Evolutionary conservation across 1,140 invertebrate genomes (phyloP).

Genomic region (Drosophila nigromelanica): DNA sequence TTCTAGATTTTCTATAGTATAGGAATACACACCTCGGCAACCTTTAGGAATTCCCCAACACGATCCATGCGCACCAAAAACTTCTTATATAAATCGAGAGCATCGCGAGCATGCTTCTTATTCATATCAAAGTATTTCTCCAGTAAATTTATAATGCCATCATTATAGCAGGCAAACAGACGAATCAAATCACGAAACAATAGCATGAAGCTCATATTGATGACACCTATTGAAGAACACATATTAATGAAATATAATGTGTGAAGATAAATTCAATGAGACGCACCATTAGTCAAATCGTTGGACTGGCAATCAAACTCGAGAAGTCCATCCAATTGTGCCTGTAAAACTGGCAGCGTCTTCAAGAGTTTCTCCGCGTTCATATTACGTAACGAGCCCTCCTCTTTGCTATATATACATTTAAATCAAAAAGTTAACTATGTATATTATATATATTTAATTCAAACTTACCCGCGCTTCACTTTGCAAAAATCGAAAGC

Average conservation of each 20-base stretch:
- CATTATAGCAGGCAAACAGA: constrained; percentile 99
- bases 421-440: constrained; percentile 2
- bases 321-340: constrained; percentile 96
- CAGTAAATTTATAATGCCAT: constrained; percentile 99
- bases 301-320: constrained; percentile 99
- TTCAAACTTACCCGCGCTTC: constrained; percentile 93
- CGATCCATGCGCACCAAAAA: constrained; percentile 99
- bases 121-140: constrained; percentile 99
- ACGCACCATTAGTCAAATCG: constrained; percentile 95
- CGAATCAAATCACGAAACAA: constrained; percentile 99
- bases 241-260: background rate
- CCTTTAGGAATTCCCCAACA: constrained; percentile 99
- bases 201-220: constrained; percentile 99
- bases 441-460: background rate
- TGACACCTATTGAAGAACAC: constrained; percentile 87
- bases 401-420: constrained; percentile 89
- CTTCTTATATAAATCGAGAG: constrained; percentile 99
- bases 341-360: constrained; percentile 97
- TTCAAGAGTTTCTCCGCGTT: constrained; percentile 98
- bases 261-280: background rate
- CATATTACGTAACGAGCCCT: constrained; percentile 98
- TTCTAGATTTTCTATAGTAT: background rate
- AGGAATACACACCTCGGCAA: constrained; percentile 90
- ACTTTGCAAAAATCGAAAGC: constrained; percentile 99
- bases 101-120: constrained; percentile 98